Evolutionary conservation across 2,888 invertebrate species (phyloP).

Genomic region (Oscheius onirici): DNA sequence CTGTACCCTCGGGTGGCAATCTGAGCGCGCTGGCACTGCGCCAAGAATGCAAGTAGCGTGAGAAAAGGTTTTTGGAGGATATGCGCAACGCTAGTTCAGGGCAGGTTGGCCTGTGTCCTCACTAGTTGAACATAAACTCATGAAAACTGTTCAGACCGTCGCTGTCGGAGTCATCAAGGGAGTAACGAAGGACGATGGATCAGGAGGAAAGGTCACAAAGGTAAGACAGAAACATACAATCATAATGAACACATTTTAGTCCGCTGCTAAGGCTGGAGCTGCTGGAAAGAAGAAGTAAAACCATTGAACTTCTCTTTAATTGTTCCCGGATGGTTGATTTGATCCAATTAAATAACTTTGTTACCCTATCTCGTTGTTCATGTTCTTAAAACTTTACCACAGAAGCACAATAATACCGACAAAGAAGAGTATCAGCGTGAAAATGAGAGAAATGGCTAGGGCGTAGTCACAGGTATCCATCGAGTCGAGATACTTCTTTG

Average conservation of each 20-base stretch:
- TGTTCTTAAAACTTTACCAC: neutral
- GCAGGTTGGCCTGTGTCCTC: too few species aligned
- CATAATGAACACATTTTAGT: too few species aligned
- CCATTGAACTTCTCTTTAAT: neutral
- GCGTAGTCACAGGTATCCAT: conserved; percentile 24
- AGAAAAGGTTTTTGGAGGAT: too few species aligned
- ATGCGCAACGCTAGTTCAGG: too few species aligned
- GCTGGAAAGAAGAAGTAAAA: conserved; percentile 58
- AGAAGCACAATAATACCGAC: conserved; percentile 20
- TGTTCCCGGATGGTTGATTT: conserved; percentile 11
- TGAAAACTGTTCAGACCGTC: conserved; percentile 79
- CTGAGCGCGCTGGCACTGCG: too few species aligned
- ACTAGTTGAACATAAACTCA: too few species aligned
- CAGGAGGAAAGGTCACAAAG: conserved; percentile 87
- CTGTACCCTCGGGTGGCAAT: too few species aligned
- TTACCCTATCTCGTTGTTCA: neutral
- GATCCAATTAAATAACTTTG: neutral
- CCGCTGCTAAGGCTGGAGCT: conserved; percentile 90
- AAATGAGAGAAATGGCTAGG: neutral
- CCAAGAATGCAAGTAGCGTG: too few species aligned
- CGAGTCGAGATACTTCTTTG: neutral
- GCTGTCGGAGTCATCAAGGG: conserved; percentile 77
- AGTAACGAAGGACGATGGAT: conserved; percentile 71
- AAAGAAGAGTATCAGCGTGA: conserved; percentile 16
- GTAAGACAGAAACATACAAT: too few species aligned